Evolutionary conservation across 2,888 invertebrate genomes (phyloP).

Genomic region (Xanthostigma xanthostigma): DNA sequence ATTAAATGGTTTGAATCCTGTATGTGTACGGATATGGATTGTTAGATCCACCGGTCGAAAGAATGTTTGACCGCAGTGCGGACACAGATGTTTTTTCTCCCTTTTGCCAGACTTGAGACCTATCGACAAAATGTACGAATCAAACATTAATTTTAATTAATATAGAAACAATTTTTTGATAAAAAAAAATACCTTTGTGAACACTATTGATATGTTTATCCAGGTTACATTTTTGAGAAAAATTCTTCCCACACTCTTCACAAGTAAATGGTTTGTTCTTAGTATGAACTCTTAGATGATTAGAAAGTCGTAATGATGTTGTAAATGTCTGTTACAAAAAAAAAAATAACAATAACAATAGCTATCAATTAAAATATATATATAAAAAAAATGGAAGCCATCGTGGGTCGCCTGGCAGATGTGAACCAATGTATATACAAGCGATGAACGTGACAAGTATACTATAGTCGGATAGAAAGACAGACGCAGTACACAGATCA

Average conservation of each 20-base stretch:
- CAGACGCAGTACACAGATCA: too few species aligned
- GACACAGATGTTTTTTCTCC: constrained; percentile 6
- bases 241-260: constrained; percentile 7
- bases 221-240: constrained; percentile 6
- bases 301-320: constrained; percentile 1
- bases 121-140: background rate
- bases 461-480: too few species aligned
- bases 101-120: constrained; percentile 3
- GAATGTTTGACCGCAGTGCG: constrained; percentile 7
- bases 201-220: constrained; percentile 4
- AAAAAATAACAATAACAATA: background rate
- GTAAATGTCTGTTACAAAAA: constrained; percentile 1
- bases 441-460: too few species aligned
- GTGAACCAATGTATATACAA: too few species aligned
- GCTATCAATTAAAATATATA: too few species aligned
- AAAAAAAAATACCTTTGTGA: constrained; percentile 5
- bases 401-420: too few species aligned
- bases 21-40: constrained; percentile 6
- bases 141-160: too few species aligned
- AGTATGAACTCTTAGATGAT: constrained; percentile 3
- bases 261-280: constrained; percentile 4
- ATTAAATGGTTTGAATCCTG: constrained; percentile 6
- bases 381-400: too few species aligned
- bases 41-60: constrained; percentile 6
- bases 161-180: background rate